Evolutionary conservation across 2,888 invertebrate species (phyloP), one percentile per base, ranked within the genome.

Genomic region (Ypsolopha scabrella): DNA sequence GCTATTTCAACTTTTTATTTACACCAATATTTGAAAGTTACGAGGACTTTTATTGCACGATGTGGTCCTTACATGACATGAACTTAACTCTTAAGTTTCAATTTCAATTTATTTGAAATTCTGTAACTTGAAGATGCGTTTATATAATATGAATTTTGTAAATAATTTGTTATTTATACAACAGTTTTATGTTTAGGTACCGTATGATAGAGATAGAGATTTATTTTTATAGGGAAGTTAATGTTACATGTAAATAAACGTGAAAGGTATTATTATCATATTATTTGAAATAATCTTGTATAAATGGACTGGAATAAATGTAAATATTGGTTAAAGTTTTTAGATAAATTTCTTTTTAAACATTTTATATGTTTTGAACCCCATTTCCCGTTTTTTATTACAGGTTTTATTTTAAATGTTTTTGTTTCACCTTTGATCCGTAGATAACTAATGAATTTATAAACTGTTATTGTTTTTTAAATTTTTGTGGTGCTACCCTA

Each of bases 101-200:
- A 69, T 67, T 65, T 69, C 61, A 64, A 59, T 59, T 36, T 48
- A 52, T 53, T 63, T 68, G 65, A 64, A 67, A 65, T 67, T 62
- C 54, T 67, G 64, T 65, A 63, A 64, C 64, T 64, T 68, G 48
- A 53, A 63, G 55, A 54, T 59, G 63, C 60, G 68, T 59, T 70
- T 67, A 62, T 68, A n/a, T n/a, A n/a, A n/a, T n/a, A 67, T 62
- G 57, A 1, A 41, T 50, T 57, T 67, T 80, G 77, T 79, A 79
- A 71, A 79, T 77, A 78, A 60, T 57, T 60, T 65, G 76, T 74
- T 74, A 78, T 80, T 79, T 77, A 72, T 41, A 1, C 35, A 38
- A 36, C 33, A 39, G 37, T 11, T 37, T 37, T 8, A 47, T 33
- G 1, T 41, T n/a, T 43, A 11, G 9, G n/a, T 1, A 10, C 9